Percentiles rank a stretch among this genome's conserved stretches.
Evolutionary conservation across 2,113 vertebrate genomes (phyloP).

Genomic region (Cottus gobio): DNA sequence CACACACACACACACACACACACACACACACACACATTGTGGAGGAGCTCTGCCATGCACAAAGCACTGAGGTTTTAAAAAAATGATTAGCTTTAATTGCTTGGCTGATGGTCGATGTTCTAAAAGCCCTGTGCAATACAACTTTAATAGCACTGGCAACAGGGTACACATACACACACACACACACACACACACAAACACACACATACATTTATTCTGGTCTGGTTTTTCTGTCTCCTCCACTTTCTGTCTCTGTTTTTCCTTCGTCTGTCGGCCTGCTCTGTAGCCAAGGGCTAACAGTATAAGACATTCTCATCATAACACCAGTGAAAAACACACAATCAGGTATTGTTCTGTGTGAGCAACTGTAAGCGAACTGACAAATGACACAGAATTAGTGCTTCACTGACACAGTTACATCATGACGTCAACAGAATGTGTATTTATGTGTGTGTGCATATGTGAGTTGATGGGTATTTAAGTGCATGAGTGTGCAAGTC

Average conservation of each 20-base stretch:
- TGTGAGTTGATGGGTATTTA: background rate
- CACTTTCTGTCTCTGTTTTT: constrained; percentile 55
- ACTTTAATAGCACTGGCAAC: constrained; percentile 76
- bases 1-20: constrained; percentile 32
- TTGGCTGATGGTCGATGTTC: constrained; percentile 69
- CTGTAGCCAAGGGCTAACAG: constrained; percentile 41
- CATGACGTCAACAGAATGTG: constrained; percentile 31
- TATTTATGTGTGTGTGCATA: background rate
- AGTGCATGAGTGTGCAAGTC: background rate
- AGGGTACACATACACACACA: constrained; percentile 48
- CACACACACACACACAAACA: constrained; percentile 27
- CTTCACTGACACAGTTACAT: constrained; percentile 42
- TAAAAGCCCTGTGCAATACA: constrained; percentile 77
- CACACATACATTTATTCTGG: constrained; percentile 58
- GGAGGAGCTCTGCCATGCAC: constrained; percentile 52
- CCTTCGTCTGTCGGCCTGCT: constrained; percentile 42
- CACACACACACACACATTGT: constrained; percentile 31
- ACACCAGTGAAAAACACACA: constrained; percentile 61
- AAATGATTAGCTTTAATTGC: constrained; percentile 77
- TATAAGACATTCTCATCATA: constrained; percentile 61
- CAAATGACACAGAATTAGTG: constrained; percentile 61
- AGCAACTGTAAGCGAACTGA: constrained; percentile 59
- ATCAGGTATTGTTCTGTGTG: constrained; percentile 65
- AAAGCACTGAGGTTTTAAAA: constrained; percentile 75
- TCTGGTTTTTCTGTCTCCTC: constrained; percentile 64